These are phyloP conservation scores for Sphyrna mokarran DNA, from an alignment of 2,113 vertebrate species.

Conservation along the genomic window DNA sequence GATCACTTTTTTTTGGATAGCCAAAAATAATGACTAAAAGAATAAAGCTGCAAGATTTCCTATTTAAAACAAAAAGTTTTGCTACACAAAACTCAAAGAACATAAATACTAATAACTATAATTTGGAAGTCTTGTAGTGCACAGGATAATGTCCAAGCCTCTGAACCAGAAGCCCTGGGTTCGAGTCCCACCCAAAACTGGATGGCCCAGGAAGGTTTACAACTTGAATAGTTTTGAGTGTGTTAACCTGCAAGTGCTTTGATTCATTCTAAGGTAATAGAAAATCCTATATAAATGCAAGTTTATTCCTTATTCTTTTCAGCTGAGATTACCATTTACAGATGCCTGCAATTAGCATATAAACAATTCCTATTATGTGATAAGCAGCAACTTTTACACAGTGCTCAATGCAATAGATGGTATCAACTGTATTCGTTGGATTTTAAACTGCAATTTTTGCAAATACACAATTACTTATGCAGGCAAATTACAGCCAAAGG, in stretches of 20 bases:
- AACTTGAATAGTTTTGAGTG: too few species aligned
- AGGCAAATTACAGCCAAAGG: background rate
- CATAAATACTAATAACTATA: too few species aligned
- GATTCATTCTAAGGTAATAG: background rate
- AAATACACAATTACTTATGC: background rate
- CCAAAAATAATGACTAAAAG: too few species aligned
- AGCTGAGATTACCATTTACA: background rate
- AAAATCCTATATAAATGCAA: background rate
- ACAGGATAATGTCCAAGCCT: too few species aligned
- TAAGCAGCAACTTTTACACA: background rate
- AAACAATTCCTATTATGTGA: background rate
- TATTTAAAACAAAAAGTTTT: background rate
- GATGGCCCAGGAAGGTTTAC: too few species aligned
- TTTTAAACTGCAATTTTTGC: background rate
- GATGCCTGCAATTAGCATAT: background rate
- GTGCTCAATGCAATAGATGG: background rate
- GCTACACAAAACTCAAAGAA: too few species aligned
- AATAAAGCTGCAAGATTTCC: background rate
- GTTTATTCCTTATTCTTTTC: background rate
- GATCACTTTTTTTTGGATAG: background rate
- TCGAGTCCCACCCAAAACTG: too few species aligned
- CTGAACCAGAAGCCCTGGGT: too few species aligned
- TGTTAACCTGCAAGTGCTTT: too few species aligned
- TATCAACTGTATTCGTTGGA: background rate
- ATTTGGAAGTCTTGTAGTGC: too few species aligned